phyloP scores from a whole-genome alignment of 2,888 invertebrate species.

The Ichneumoninae sp. region DNA sequence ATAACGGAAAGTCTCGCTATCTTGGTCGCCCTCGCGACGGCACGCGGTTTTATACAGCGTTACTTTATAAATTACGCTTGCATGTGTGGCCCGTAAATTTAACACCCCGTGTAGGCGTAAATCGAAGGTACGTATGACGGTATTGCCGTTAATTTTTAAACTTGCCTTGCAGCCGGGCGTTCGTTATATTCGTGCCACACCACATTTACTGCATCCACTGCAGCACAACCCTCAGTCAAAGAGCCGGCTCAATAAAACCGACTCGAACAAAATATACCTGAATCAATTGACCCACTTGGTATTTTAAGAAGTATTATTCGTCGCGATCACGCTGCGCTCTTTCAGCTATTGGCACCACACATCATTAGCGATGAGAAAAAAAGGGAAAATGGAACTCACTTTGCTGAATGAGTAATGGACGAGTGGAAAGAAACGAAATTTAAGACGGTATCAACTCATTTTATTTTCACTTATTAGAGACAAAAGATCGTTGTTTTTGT shows the following conservation, averaged over 20 bases:
- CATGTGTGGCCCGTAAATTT: no score
- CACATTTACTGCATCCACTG: neutral
- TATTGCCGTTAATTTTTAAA: slow-evolving; percentile 7
- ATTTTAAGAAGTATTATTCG: slow-evolving; percentile 21
- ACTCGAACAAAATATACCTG: slow-evolving; percentile 38
- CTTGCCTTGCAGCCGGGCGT: neutral
- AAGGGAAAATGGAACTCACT: neutral
- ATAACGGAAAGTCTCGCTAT: no score
- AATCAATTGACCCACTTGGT: slow-evolving; percentile 51
- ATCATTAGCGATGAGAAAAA: neutral
- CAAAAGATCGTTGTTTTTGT: neutral
- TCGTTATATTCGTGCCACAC: neutral
- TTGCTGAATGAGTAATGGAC: neutral
- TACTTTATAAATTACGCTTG: no score
- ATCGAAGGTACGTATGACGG: neutral
- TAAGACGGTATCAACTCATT: neutral
- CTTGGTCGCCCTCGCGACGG: no score
- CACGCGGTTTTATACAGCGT: no score
- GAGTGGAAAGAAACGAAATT: neutral
- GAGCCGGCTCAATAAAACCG: slow-evolving; percentile 35
- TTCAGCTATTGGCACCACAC: slow-evolving; percentile 13
- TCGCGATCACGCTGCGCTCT: slow-evolving; percentile 10
- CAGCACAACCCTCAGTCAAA: neutral
- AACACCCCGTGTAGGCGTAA: neutral
- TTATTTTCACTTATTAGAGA: neutral